Conservation (phyloP, 2,797 vertebrate genomes). For the Choloepus didactylus region DNA sequence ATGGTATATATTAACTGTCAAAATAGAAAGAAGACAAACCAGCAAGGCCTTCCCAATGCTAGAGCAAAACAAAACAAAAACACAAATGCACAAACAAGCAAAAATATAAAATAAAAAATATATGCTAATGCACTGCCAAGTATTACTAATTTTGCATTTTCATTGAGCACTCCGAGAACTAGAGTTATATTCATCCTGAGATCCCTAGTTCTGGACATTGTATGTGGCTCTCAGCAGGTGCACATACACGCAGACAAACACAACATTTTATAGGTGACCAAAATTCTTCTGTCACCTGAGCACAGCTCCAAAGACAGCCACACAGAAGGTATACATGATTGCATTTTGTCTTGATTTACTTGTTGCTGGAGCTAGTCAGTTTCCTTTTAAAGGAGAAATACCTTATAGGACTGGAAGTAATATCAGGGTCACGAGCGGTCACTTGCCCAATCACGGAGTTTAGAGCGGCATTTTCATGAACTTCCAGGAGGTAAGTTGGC, state of each 20-base stretch:
- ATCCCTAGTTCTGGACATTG: background rate
- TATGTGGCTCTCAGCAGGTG: background rate
- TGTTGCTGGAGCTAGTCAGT: background rate
- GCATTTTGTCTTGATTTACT: background rate
- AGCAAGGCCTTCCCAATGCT: background rate
- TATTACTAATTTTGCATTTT: conserved; percentile 41
- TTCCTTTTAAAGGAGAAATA: conserved; percentile 83
- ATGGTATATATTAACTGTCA: conserved; percentile 56
- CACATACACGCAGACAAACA: background rate
- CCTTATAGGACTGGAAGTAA: conserved; percentile 94
- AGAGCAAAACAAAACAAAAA: background rate
- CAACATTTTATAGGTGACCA: background rate
- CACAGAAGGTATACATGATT: fast-evolving
- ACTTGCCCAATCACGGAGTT: conserved; percentile 96
- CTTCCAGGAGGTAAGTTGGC: conserved; percentile 93
- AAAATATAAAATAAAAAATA: conserved; percentile 54
- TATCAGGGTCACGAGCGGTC: conserved; percentile 94
- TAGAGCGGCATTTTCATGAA: conserved; percentile 95
- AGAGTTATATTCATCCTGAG: background rate
- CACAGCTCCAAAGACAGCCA: background rate
- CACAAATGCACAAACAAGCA: conserved; percentile 19
- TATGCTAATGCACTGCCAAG: conserved; percentile 26
- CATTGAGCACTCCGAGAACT: background rate
- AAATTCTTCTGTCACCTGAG: background rate
- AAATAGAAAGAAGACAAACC: conserved; percentile 33